Conservation (phyloP, 2,113 vertebrate species). For the Melanerpes aurifrons region DNA sequence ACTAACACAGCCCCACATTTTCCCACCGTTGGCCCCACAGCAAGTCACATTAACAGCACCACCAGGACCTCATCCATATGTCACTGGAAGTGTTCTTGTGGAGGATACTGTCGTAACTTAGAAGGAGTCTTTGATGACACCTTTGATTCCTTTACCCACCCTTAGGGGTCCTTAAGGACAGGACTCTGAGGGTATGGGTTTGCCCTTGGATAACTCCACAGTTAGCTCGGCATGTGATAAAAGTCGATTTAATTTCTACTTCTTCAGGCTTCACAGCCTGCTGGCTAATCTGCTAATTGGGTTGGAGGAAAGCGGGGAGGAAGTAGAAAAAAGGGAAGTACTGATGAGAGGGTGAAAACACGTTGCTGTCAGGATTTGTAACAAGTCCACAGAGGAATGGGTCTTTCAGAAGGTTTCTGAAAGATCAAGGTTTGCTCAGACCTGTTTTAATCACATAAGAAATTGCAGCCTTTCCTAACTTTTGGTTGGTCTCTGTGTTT, state of each 20-base stretch:
- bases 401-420: conserved; percentile 14
- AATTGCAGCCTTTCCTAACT: neutral
- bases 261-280: conserved; percentile 29
- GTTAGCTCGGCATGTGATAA: conserved; percentile 30
- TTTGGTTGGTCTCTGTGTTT: neutral
- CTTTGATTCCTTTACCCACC: conserved; percentile 15
- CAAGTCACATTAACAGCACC: neutral
- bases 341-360: neutral
- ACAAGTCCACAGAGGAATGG: neutral
- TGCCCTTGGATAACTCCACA: conserved; percentile 1
- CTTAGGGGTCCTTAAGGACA: neutral
- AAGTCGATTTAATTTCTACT: conserved; percentile 40
- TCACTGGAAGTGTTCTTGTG: neutral
- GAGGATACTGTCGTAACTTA: neutral
- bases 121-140: neutral
- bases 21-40: neutral
- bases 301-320: neutral
- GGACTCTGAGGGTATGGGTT: neutral
- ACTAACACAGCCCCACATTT: neutral
- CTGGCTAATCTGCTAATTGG: conserved; percentile 56
- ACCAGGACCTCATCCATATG: neutral
- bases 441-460: neutral
- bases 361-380: neutral
- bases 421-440: neutral
- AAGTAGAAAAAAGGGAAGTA: neutral